Base-by-base conservation (phyloP, 2,113 vertebrate species). In the Ellobius talpinus region DNA sequence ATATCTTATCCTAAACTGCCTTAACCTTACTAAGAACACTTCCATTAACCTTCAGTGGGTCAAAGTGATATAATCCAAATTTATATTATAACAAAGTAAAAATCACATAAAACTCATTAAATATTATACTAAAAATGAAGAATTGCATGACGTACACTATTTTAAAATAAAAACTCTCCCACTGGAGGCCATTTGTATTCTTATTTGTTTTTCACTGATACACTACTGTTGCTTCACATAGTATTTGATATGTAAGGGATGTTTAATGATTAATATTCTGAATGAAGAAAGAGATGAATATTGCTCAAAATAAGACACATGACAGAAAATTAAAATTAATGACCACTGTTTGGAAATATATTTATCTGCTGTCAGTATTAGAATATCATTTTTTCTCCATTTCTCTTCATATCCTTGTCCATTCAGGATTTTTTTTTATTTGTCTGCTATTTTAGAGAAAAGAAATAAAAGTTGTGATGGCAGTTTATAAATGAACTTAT, bases 371-470 rank as follows among this genome's bases (percentile, higher is more conserved):
- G 3, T 90, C 9, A 86, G 12, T 94, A 72, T 84, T 23, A 87
- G 24, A 1, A 84, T 84, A 68, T 79, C 55, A 78, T 33, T 87
- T 33, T 33, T 12, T 5, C 68, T 81, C 3, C 45, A 13, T 79
- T 87, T 92, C 13, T 91, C 55, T 61, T 87, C 36, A 89, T 78
- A 78, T 50, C 39, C 17, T 1, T 87, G 8, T 1, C 29, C 12
- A 63, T 76, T 88, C 86, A n/a, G 26, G 94, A 87, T 93, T 87
- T 52, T 19, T 19, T 89, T 92, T 86, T 63, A 50, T 31, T 88
- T 90, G 5, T 84, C 23, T 79, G 1, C 29, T 84, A 63, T n/a
- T 90, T 45, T 36, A 52, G 82, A 76, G 19, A 47, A 89, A 89
- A 47, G 36, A 26, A 42, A 26, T 31, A 16, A 63, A 23, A 88